Evolutionary conservation across 37 sponge, comb jelly and placozoan species (phyloP).

Genomic region (Dysidea cf. avara): DNA sequence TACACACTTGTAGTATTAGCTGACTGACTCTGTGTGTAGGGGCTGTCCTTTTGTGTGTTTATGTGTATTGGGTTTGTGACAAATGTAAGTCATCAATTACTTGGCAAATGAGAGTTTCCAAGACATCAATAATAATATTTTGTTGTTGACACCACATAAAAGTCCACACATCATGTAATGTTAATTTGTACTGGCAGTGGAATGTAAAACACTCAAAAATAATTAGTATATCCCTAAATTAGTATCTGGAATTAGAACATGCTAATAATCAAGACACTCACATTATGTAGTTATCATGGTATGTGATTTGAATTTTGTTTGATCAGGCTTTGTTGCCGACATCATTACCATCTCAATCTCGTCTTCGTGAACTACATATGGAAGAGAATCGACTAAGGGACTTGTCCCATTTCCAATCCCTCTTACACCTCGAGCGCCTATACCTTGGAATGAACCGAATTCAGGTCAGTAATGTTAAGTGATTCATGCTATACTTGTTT

Average conservation of each 20-base stretch:
- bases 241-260: too few relatives aligned
- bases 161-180: too few relatives aligned
- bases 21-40: background rate
- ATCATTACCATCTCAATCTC: constrained; percentile 56
- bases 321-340: constrained; percentile 45
- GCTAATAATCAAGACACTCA: too few relatives aligned
- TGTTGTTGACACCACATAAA: too few relatives aligned
- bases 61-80: background rate
- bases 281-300: too few relatives aligned
- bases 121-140: too few relatives aligned
- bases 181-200: too few relatives aligned
- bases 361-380: constrained; percentile 75
- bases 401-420: constrained; percentile 66
- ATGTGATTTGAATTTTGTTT: constrained; percentile 1
- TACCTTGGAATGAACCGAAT: constrained; percentile 89
- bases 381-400: constrained; percentile 91
- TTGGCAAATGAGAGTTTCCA: too few relatives aligned
- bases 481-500: too few relatives aligned
- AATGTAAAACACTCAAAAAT: too few relatives aligned
- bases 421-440: constrained; percentile 65
- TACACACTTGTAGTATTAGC: background rate
- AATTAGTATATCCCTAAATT: too few relatives aligned
- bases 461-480: constrained; percentile 76
- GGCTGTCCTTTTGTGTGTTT: background rate
- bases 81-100: background rate